Evolutionary conservation across 2,113 vertebrate species (phyloP).

Genomic region (Callithrix jacchus): DNA sequence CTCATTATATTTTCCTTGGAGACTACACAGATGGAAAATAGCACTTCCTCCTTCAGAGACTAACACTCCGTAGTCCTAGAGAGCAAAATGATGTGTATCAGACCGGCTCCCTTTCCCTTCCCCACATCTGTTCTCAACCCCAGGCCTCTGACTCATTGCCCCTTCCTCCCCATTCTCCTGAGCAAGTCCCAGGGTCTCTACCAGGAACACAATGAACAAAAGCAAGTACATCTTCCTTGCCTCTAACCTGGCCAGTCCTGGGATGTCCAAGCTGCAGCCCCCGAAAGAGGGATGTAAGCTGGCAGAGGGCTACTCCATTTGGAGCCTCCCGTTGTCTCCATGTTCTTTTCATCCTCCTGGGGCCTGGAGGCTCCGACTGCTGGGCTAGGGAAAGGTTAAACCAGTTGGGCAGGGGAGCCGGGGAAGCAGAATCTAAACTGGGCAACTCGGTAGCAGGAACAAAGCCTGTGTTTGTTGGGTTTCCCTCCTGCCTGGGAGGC

Average conservation of each 20-base stretch:
- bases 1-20: not conserved
- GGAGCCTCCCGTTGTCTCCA: slow-evolving; percentile 73
- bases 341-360: slow-evolving; percentile 73
- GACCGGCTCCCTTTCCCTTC: not conserved
- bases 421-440: slow-evolving; percentile 28
- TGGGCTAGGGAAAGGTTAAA: slow-evolving; percentile 69
- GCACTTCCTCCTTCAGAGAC: not conserved
- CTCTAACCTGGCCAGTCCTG: slow-evolving; percentile 72
- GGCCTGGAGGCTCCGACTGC: not conserved
- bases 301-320: slow-evolving; percentile 54
- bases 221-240: not conserved
- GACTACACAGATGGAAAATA: not conserved
- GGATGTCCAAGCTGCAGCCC: slow-evolving; percentile 55
- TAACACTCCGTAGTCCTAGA: not conserved
- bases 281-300: slow-evolving; percentile 60
- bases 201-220: not conserved
- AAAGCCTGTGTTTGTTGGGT: slow-evolving; percentile 74
- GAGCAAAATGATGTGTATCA: rapidly evolving
- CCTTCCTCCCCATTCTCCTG: not conserved
- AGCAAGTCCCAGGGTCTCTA: not conserved
- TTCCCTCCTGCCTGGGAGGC: slow-evolving; percentile 68
- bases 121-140: not conserved
- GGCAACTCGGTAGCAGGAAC: slow-evolving; percentile 60
- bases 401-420: slow-evolving; percentile 40
- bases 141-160: not conserved